Evolutionary conservation across 2,113 vertebrate genomes (phyloP).

Genomic region (Melanotaenia duboulayi): DNA sequence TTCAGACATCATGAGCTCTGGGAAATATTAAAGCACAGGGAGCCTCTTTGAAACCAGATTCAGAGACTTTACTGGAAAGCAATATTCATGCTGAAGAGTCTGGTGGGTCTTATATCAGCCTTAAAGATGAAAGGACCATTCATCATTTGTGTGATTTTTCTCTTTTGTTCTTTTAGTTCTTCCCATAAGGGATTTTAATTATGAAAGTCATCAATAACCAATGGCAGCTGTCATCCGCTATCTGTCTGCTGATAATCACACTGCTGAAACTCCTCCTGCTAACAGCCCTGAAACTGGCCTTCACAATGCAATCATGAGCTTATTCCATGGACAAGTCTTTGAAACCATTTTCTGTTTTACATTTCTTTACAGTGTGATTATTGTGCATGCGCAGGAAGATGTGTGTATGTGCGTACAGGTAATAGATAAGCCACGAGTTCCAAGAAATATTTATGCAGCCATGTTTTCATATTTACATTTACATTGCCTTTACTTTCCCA

Average conservation of each 20-base stretch:
- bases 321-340: slow-evolving; percentile 28
- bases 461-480: slow-evolving; percentile 57
- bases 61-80: slow-evolving; percentile 64
- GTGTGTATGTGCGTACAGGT: background rate
- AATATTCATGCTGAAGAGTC: slow-evolving; percentile 63
- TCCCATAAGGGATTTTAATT: slow-evolving; percentile 82
- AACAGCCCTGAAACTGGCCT: slow-evolving; percentile 44
- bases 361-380: slow-evolving; percentile 19
- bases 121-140: slow-evolving; percentile 79
- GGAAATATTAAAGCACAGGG: slow-evolving; percentile 57
- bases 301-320: slow-evolving; percentile 7
- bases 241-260: slow-evolving; percentile 78
- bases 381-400: slow-evolving; percentile 19
- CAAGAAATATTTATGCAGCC: slow-evolving; percentile 43
- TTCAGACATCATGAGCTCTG: slow-evolving; percentile 24
- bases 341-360: slow-evolving; percentile 36
- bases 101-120: slow-evolving; percentile 65
- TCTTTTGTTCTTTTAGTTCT: slow-evolving; percentile 74
- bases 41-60: slow-evolving; percentile 68
- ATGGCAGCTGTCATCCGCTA: slow-evolving; percentile 82
- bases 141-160: slow-evolving; percentile 79
- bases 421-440: slow-evolving; percentile 19
- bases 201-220: slow-evolving; percentile 85
- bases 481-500: slow-evolving; percentile 46
- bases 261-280: slow-evolving; percentile 58